Evolutionary conservation across 1,140 invertebrate species (phyloP).

Genomic region (Scylla paramamosain): DNA sequence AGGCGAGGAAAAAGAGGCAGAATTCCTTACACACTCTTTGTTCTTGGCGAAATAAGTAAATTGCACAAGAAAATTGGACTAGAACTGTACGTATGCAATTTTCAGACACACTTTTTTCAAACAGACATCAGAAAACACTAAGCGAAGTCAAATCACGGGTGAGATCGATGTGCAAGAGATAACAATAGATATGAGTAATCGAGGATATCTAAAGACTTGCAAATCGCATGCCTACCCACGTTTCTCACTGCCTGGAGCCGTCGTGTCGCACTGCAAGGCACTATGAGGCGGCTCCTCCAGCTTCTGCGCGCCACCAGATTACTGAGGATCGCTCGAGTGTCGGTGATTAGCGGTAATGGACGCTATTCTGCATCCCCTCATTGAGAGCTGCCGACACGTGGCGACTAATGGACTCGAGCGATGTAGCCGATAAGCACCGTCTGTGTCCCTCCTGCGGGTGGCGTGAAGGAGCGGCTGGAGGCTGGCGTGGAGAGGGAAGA

Average conservation of each 20-base stretch:
- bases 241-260: not conserved
- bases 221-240: not conserved
- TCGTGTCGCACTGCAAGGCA: not conserved
- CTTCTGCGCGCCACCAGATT: not conserved
- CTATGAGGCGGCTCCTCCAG: not conserved
- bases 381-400: conserved; percentile 10
- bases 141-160: not conserved
- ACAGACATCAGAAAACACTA: not conserved
- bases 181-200: not conserved
- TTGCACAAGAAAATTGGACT: not conserved
- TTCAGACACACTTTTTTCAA: no score
- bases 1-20: not conserved
- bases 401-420: not conserved
- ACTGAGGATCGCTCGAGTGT: not conserved
- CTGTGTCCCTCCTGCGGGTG: not conserved
- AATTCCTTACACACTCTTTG: not conserved
- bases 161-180: not conserved
- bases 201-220: not conserved
- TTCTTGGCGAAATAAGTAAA: not conserved
- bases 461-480: not conserved
- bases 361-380: conserved; percentile 11
- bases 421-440: not conserved
- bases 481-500: no score
- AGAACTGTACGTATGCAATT: not conserved
- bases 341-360: conserved; percentile 4